Evolutionary conservation across 2,113 vertebrate species (phyloP).

Genomic region (Caranx ignobilis): DNA sequence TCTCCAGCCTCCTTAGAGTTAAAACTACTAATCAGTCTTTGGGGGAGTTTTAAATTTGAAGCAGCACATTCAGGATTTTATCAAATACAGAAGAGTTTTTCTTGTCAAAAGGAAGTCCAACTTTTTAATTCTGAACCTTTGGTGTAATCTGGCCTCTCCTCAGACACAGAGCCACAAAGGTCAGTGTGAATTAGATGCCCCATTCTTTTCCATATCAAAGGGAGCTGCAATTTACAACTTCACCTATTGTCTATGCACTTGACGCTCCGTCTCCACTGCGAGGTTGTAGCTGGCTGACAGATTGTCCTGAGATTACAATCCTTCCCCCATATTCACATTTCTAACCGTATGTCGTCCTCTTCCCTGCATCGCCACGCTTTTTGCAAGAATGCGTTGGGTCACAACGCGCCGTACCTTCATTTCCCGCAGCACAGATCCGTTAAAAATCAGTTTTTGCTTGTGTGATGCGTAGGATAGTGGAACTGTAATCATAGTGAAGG

Average conservation of each 20-base stretch:
- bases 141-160: constrained; percentile 15
- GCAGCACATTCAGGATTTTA: constrained; percentile 13
- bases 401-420: not conserved
- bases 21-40: constrained; percentile 22
- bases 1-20: constrained; percentile 17
- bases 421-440: constrained; percentile 11
- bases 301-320: constrained; percentile 68
- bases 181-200: constrained; percentile 53
- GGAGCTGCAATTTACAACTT: constrained; percentile 37
- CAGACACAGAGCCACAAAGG: constrained; percentile 42
- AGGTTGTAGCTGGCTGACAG: constrained; percentile 44
- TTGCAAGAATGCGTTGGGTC: not conserved
- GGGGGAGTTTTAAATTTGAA: constrained; percentile 19
- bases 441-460: constrained; percentile 40
- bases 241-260: constrained; percentile 41
- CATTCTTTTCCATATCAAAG: constrained; percentile 37
- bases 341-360: constrained; percentile 3
- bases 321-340: constrained; percentile 41
- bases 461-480: constrained; percentile 31
- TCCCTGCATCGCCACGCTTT: constrained; percentile 3
- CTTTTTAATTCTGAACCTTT: constrained; percentile 46
- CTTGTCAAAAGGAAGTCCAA: constrained; percentile 20
- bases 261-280: constrained; percentile 24
- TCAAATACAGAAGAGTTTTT: not conserved
- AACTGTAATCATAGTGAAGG: constrained; percentile 70